Percentiles rank a stretch among this genome's conserved stretches.
Conservation (phyloP, 2,113 vertebrate genomes). For the Trachemys scripta region DNA sequence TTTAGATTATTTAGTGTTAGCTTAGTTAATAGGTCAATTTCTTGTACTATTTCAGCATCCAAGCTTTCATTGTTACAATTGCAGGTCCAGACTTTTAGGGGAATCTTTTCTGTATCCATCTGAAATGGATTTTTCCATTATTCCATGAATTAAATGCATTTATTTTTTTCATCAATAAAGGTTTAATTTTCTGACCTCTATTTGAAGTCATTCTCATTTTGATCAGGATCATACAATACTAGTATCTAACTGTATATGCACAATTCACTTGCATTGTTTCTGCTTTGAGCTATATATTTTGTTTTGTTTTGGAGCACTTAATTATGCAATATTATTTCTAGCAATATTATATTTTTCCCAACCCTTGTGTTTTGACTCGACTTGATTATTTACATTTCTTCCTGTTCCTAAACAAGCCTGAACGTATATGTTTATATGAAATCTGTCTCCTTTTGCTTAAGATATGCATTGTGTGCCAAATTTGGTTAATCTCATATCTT, state of each 20-base stretch:
- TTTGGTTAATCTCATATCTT: neutral
- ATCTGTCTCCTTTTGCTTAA: neutral
- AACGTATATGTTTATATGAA: neutral
- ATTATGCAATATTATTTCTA: neutral
- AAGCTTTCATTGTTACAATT: neutral
- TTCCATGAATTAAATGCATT: neutral
- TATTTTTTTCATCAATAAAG: neutral
- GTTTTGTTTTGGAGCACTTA: neutral
- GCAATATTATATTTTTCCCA: neutral
- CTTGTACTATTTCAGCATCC: neutral
- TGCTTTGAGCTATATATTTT: neutral
- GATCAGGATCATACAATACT: neutral
- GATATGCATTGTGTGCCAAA: neutral
- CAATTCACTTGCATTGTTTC: neutral
- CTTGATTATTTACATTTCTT: neutral
- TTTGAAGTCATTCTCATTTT: neutral
- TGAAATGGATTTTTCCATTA: neutral
- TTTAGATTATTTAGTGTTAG: neutral
- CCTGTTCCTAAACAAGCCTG: neutral
- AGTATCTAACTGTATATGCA: neutral
- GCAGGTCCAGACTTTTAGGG: neutral
- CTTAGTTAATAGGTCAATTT: neutral
- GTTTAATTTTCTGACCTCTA: neutral
- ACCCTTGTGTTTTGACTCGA: neutral
- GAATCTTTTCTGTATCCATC: neutral